Evolutionary conservation across 2,113 vertebrate species (phyloP), one percentile per base, ranked within the genome.

Genomic region (Zosterops hypoxanthus): DNA sequence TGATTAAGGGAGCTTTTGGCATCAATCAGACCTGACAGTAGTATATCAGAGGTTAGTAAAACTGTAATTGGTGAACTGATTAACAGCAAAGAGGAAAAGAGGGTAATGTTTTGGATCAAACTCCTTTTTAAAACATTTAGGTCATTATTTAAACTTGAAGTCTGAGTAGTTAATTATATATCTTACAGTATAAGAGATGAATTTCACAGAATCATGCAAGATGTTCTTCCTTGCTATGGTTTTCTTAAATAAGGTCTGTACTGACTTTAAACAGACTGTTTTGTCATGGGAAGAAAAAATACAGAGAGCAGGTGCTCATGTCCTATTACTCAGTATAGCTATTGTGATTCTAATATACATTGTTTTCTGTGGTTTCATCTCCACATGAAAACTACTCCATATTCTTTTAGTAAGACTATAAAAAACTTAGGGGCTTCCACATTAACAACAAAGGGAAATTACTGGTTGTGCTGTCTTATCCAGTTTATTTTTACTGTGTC

Each of bases 21-120:
- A 94, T 97, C 97, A 96, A 98, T 98, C 96, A 97, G 92, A 97
- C 65, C 61, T 98, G 97, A 97, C 97, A 97, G 94, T 91, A 94
- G 70, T 95, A 44, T 97, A 97, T 92, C 96, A 97, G 75, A 97
- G 96, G 92, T 97, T 97, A 97, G 89, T 88, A 76, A 88, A 97
- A 88, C 92, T 96, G 17, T 97, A 98, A 97, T 98, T 97, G 97
- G 73, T 86, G 72, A 86, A 77, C 79, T 88, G 84, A 97, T 97
- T 95, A 96, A 92, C 61, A 87, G 91, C 73, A 91, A 88, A 97
- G 79, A 82, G 50, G 82, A 77, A 76, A 82, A 93, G 65, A 92
- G 33, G 94, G 55, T 95, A 96, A 91, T 93, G 94, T 94, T 97
- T 94, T 93, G 95, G 73, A 96, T 97, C 91, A 93, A 94, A 86